Base-by-base conservation (phyloP, 2,797 vertebrate genomes). In the Kryptolebias ocellatus region DNA sequence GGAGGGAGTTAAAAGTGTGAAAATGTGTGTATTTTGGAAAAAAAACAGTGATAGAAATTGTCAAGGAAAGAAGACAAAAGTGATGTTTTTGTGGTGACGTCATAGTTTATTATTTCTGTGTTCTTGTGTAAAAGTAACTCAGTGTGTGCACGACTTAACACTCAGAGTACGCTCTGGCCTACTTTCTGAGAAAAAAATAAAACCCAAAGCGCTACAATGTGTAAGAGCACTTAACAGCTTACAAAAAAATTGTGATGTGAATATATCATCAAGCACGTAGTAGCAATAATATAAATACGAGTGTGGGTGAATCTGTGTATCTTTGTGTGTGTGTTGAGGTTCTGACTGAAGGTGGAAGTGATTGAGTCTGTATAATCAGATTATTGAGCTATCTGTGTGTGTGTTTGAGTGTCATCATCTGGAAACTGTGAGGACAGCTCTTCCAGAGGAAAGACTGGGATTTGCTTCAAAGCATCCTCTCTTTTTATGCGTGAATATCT, bases 381-480 rank as follows among this genome's bases (percentile, higher is more conserved):
- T 67, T 78, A 72, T 15, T n/a, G 53, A 61, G 52, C 34, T 39
- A 64, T 17, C 70, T 64, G 20, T 74, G 18, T 67, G 49, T 5
- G n/a, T 37, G 44, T 49, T 49, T 31, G 53, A 27, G 54, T 46
- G 57, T 60, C 39, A 44, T 64, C 55, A 54, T 53, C 59, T 20
- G 56, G 39, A 66, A 66, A 70, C 47, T 31, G 61, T 4, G 0
- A 72, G 65, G 72, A 78, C 67, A 71, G 45, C 10, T 79, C 69
- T 73, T 24, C 28, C 66, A 69, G 34, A 67, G 60, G 52, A 70
- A 80, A 78, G 59, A 31, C 63, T 68, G 57, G 60, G 28, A 64
- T 62, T 65, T 74, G 81, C 75, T 85, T 62, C 72, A 24, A 24
- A 24, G 20, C 20, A 2, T 24, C 20, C 20, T 24, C 20, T 24